Conservation (phyloP, 2,113 vertebrate genomes). For the Dissostichus mawsoni region DNA sequence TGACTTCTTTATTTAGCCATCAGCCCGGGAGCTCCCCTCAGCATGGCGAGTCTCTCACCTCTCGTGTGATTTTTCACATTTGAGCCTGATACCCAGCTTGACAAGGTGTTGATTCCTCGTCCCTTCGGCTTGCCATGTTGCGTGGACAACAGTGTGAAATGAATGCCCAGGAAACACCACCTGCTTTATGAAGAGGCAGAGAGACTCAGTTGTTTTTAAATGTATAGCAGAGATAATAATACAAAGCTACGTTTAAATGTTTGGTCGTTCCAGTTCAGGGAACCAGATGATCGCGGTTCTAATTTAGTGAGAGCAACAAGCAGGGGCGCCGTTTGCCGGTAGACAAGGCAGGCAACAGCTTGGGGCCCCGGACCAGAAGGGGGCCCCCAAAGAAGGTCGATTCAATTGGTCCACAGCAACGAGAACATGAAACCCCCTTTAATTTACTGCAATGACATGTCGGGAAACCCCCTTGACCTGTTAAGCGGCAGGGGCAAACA, state of each 20-base stretch:
- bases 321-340: background rate
- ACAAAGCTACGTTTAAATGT: conserved; percentile 13
- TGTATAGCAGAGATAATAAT: conserved; percentile 28
- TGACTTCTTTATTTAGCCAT: conserved; percentile 7
- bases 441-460: too few species aligned
- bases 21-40: conserved; percentile 46
- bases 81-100: conserved; percentile 43
- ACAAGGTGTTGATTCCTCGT: conserved; percentile 70
- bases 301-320: conserved; percentile 28
- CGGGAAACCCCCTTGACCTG: too few species aligned
- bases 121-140: conserved; percentile 35
- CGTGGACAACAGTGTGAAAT: conserved; percentile 43
- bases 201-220: conserved; percentile 24
- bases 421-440: too few species aligned
- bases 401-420: too few species aligned
- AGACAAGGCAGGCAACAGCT: too few species aligned
- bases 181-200: conserved; percentile 30
- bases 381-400: too few species aligned
- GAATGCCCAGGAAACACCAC: conserved; percentile 15
- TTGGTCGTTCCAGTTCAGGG: background rate
- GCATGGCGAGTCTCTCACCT: conserved; percentile 57
- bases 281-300: conserved; percentile 29
- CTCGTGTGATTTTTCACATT: conserved; percentile 47
- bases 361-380: too few species aligned
- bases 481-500: too few species aligned